A percentile compares a stretch with the other conserved stretches of the same genome.
phyloP scores from a whole-genome alignment of 2,888 invertebrate species.

The Cistogaster globosa region DNA sequence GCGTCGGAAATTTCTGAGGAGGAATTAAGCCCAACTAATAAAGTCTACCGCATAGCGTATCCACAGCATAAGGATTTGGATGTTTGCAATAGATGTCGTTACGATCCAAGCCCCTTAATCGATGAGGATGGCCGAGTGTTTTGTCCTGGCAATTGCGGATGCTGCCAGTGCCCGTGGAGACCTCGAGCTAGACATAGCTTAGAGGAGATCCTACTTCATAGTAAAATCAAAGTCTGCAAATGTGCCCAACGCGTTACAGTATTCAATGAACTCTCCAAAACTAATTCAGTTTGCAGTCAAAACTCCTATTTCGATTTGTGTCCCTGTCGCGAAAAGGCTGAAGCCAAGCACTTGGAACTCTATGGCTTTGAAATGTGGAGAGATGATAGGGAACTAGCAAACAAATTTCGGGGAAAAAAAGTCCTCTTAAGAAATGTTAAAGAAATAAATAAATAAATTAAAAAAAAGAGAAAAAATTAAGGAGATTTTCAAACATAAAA shows the following conservation, averaged over 20 bases:
- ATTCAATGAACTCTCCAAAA: constrained; percentile 72
- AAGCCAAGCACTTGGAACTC: constrained; percentile 77
- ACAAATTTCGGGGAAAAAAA: constrained; percentile 71
- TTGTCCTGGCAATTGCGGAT: constrained; percentile 79
- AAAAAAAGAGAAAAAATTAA: too few relatives aligned
- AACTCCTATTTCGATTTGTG: constrained; percentile 78
- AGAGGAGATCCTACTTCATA: constrained; percentile 72
- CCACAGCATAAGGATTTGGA: constrained; percentile 79
- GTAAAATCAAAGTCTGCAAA: constrained; percentile 77
- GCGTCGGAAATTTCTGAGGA: background rate
- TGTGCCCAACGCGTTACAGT: constrained; percentile 76
- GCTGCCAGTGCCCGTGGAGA: constrained; percentile 79
- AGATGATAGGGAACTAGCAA: constrained; percentile 24
- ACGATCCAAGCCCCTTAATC: constrained; percentile 77
- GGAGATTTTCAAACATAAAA: background rate
- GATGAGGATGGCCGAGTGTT: constrained; percentile 76
- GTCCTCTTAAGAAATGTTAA: constrained; percentile 74
- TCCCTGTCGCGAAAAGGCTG: constrained; percentile 80
- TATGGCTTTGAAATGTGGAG: constrained; percentile 77
- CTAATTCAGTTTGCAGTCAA: constrained; percentile 68
- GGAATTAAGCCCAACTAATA: constrained; percentile 6
- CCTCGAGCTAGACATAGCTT: constrained; percentile 70
- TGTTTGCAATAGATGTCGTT: constrained; percentile 77
- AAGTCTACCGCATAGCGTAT: constrained; percentile 74
- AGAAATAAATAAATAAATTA: constrained; percentile 63